These are phyloP conservation scores for Acanthochromis polyacanthus DNA, from an alignment of 2,113 vertebrate species.

Conservation along the genomic window DNA sequence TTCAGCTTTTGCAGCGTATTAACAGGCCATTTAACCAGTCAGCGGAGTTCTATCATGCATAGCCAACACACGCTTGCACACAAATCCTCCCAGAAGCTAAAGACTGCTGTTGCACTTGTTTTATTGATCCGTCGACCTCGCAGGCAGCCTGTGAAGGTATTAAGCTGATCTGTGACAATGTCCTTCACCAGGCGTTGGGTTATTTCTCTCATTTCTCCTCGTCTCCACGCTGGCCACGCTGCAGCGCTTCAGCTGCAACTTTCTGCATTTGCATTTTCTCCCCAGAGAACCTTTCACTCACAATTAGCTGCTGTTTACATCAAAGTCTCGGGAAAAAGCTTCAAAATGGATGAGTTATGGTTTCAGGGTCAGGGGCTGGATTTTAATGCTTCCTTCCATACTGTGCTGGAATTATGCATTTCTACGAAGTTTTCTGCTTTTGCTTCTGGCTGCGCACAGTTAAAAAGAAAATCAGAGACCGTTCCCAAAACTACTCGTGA, in stretches of 20 bases:
- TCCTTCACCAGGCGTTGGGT: slow-evolving; percentile 4
- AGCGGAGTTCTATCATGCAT: background rate
- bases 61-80: background rate
- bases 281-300: slow-evolving; percentile 21
- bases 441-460: slow-evolving; percentile 33
- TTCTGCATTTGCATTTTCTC: slow-evolving; percentile 26
- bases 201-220: background rate
- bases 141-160: slow-evolving; percentile 13
- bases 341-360: slow-evolving; percentile 1
- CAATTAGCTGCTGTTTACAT: slow-evolving; percentile 27
- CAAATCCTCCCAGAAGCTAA: background rate
- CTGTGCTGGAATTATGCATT: slow-evolving; percentile 15
- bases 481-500: slow-evolving; percentile 22
- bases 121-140: slow-evolving; percentile 34
- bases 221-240: background rate
- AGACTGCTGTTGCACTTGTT: slow-evolving; percentile 26
- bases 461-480: background rate
- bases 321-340: slow-evolving; percentile 29
- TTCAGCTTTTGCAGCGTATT: background rate
- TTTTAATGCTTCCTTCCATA: slow-evolving; percentile 10
- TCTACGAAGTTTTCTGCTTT: background rate
- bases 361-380: background rate
- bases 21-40: background rate
- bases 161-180: slow-evolving; percentile 17
- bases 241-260: background rate